Evolutionary conservation across 2,888 invertebrate species (phyloP), one percentile per base, ranked within the genome.

Genomic region (Agriotes lineatus): DNA sequence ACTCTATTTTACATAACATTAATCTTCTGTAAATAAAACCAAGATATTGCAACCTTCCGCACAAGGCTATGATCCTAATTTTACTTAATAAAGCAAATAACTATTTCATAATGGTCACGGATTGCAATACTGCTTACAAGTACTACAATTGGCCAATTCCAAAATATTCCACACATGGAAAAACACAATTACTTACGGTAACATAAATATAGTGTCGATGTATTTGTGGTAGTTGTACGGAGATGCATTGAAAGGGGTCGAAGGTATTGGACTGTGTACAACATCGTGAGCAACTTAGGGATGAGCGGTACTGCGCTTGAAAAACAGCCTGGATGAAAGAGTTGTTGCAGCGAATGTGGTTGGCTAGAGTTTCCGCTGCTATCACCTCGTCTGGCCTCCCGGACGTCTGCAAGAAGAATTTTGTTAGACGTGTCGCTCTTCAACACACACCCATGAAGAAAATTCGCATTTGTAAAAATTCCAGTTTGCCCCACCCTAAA

Each of bases 201-300:
- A 96, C 93, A 80, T 93, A 94, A 72, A 96, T 89, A 59, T 94
- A 93, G 81, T 93, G 91, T 60, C 91, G 90, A 67, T 93, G 91
- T 72, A 93, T 89, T 80, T 95, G 94, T 19, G 97, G 97, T 74
- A 97, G 90, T 77, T 97, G 97, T 69, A 98, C 93, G 68, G 97
- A 97, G 75, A 98, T 94, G 84, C 97, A 97, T 75, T 97, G 93
- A 85, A 97, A 98, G 14, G 97, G 97, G 84, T 98, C 98, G 85
- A 97, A 98, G 37, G 97, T 98, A 85, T 97, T 97, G 74, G 96
- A 96, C 80, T 96, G 96, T 72, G 95, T 91, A 78, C 93, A 90
- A 86, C 98, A 98, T 78, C 95, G 90, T n/a, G 96, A 96, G 85
- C 98, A 98, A 70, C 95, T 95, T 74, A 98, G 86, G 42, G 97